These are phyloP conservation scores for Cryptotis parvus DNA, from an alignment of 2,113 vertebrate genomes.

Conservation along the genomic window DNA sequence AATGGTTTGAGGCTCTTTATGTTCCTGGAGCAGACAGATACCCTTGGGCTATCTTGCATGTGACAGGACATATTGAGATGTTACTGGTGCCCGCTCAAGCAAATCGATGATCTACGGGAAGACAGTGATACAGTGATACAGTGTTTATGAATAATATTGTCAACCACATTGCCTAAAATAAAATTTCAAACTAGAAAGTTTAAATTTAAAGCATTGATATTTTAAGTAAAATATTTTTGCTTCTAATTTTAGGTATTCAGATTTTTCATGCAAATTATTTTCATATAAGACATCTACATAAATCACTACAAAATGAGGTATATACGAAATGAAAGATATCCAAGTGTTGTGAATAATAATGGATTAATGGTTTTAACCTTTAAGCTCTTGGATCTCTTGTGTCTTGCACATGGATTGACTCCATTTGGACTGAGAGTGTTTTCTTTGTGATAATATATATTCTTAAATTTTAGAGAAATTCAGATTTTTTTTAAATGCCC, in stretches of 20 bases:
- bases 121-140: too few species aligned
- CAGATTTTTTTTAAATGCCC: too few species aligned
- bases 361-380: neutral
- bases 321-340: neutral
- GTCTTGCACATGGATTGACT: neutral
- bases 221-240: neutral
- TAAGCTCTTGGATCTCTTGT: neutral
- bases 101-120: too few species aligned
- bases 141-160: too few species aligned
- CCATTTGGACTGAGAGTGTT: neutral
- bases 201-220: neutral
- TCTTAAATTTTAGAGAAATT: conserved; percentile 54
- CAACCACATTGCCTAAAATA: too few species aligned
- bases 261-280: neutral
- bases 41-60: too few species aligned
- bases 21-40: too few species aligned
- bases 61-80: too few species aligned
- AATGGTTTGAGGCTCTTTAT: too few species aligned
- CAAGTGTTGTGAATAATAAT: too few species aligned
- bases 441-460: conserved; percentile 32
- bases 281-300: neutral
- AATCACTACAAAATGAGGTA: neutral
- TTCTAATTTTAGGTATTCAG: conserved; percentile 45
- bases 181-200: too few species aligned
- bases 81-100: too few species aligned